Evolutionary conservation across 2,888 invertebrate species (phyloP), one percentile per base, ranked within the genome.

Genomic region (Strigamia crassipes): DNA sequence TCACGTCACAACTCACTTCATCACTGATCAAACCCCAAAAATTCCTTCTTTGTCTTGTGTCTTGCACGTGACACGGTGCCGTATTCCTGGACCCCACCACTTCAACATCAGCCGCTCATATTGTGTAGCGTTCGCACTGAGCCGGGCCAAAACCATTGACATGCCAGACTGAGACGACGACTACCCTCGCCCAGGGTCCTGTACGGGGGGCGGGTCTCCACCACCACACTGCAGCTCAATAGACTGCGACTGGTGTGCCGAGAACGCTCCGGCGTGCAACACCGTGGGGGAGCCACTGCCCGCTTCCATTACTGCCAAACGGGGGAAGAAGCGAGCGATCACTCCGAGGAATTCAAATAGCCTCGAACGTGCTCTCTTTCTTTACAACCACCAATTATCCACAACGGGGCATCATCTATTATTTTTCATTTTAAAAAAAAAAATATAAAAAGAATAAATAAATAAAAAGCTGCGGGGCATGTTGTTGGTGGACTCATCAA

Each of bases 71-170:
- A 80, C 80, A 80, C 34, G 61, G 23, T 4, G 56, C 61, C 6
- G 80, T 46, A 80, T 80, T 51, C 80, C 80, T 46, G 21, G 61
- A 66, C 61, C 61, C 21, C 61, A 66, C 61, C 80, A 80, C 80
- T 80, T 80, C 80, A 80, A 80, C 80, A 56, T 23, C n/a, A 66
- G 61, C 61, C 61, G 23, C 61, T 66, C 23, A 46, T 46, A 46
- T 46, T 46, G 46, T 46, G 46, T 23, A 80, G 80, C 80, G 18
- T 31, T 80, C 23, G 46, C 46, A 80, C 46, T 80, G 80, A 46
- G 80, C 80, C 27, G 61, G 80, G 80, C 56, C 80, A 80, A 80
- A 80, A 80, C 80, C 61, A 80, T 80, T 80, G 80, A 80, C 80
- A 80, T 80, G 80, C 80, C 80, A 61, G 27, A 56, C 80, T 61